Percentiles rank a stretch among this genome's conserved stretches.
Conservation (phyloP, 2,113 vertebrate genomes). For the Neotoma lepida region DNA sequence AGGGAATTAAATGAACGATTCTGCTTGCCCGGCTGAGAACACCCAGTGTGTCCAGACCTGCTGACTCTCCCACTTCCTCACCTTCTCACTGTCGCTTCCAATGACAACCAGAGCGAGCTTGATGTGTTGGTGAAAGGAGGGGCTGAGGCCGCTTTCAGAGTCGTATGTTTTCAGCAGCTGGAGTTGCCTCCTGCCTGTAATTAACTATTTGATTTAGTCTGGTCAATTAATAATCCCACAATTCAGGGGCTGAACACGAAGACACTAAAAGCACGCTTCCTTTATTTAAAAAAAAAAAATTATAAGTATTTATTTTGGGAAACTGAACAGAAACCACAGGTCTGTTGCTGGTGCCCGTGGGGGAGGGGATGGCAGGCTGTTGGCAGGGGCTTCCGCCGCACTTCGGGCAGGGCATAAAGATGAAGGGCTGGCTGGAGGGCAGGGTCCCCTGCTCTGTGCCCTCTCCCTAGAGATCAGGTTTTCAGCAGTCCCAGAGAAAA, state of each 20-base stretch:
- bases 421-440: neutral
- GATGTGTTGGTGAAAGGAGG: slow-evolving; percentile 31
- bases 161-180: slow-evolving; percentile 54
- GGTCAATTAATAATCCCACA: slow-evolving; percentile 58
- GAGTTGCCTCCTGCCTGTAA: slow-evolving; percentile 61
- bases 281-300: slow-evolving; percentile 12
- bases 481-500: slow-evolving; percentile 46
- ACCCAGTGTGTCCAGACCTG: slow-evolving; percentile 65
- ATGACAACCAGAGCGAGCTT: slow-evolving; percentile 35
- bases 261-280: slow-evolving; percentile 34
- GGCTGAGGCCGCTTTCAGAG: neutral
- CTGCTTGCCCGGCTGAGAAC: slow-evolving; percentile 62
- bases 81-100: slow-evolving; percentile 67
- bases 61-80: slow-evolving; percentile 70
- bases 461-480: neutral
- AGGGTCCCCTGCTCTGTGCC: slow-evolving; percentile 38
- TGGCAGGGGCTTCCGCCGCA: slow-evolving; percentile 54
- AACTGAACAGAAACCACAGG: slow-evolving; percentile 73
- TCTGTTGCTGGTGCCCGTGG: slow-evolving; percentile 38
- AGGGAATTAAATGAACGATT: slow-evolving; percentile 62
- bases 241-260: slow-evolving; percentile 19
- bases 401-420: neutral
- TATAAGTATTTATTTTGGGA: slow-evolving; percentile 77
- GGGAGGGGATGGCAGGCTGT: slow-evolving; percentile 52
- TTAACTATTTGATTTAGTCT: slow-evolving; percentile 59